Percentiles rank a stretch among this genome's conserved stretches.
Conservation (phyloP, 2,113 vertebrate species). For the Cinclus cinclus region DNA sequence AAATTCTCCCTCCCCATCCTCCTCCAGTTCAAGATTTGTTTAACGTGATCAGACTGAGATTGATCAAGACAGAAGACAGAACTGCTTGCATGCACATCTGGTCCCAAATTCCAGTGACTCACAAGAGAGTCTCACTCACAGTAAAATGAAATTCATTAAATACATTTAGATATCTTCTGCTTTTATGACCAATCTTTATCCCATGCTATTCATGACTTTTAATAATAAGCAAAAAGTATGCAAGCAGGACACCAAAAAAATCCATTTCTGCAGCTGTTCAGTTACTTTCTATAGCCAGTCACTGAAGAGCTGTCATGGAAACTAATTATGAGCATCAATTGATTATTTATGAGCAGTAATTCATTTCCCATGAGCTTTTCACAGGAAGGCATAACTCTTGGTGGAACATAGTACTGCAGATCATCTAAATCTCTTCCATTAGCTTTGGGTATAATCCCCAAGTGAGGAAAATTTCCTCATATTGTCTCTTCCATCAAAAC, state of each 20-base stretch:
- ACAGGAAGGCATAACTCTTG: neutral
- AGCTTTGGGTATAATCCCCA: neutral
- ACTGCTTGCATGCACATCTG: neutral
- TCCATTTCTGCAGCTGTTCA: neutral
- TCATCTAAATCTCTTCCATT: neutral
- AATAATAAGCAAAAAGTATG: neutral
- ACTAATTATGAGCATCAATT: neutral
- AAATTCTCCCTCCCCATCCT: neutral
- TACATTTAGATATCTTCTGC: neutral
- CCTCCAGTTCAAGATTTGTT: neutral
- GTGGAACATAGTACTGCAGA: neutral
- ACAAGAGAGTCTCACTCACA: neutral
- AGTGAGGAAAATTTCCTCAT: neutral
- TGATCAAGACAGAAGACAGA: constrained; percentile 16
- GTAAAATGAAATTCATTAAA: neutral
- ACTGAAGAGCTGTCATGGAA: neutral
- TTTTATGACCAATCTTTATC: neutral
- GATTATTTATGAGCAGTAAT: neutral
- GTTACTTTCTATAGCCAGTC: neutral
- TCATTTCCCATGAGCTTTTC: neutral
- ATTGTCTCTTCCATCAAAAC: neutral
- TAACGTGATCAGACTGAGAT: neutral
- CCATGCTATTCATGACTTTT: neutral
- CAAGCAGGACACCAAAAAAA: neutral
- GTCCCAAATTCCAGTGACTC: neutral